These are phyloP conservation scores for Heliconius nattereri DNA, from an alignment of 1,140 invertebrate species.

Conservation along the genomic window DNA sequence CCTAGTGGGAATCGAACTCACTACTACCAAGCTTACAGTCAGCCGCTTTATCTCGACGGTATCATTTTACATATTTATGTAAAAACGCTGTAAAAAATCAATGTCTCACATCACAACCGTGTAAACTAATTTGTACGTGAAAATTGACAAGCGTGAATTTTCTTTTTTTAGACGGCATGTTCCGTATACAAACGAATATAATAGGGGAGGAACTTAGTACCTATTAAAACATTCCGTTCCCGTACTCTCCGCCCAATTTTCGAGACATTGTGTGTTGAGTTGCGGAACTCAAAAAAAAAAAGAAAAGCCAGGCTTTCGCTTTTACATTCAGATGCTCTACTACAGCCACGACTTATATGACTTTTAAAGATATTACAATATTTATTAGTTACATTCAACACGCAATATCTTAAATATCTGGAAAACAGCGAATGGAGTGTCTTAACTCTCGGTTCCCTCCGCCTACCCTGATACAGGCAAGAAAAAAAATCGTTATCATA, in stretches of 20 bases:
- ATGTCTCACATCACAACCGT: constrained; percentile 13
- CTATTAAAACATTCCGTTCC: background rate
- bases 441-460: too few relatives aligned
- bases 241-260: background rate
- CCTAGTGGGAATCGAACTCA: background rate
- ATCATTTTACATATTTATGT: background rate
- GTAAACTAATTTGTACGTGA: constrained; percentile 5
- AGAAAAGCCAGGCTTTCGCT: background rate
- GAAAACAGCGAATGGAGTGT: too few relatives aligned
- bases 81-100: constrained; percentile 6
- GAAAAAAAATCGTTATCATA: background rate
- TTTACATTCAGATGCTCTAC: too few relatives aligned
- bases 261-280: background rate
- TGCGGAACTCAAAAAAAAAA: too few relatives aligned
- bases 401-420: too few relatives aligned
- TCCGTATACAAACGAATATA: background rate
- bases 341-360: too few relatives aligned
- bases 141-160: background rate
- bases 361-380: too few relatives aligned
- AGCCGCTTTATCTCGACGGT: background rate
- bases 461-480: too few relatives aligned
- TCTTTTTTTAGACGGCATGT: background rate
- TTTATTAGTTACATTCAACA: too few relatives aligned
- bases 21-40: background rate
- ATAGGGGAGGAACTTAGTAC: background rate